Evolutionary conservation across 2,888 invertebrate genomes (phyloP), one percentile per base, ranked within the genome.

Genomic region (Lymantria dispar): DNA sequence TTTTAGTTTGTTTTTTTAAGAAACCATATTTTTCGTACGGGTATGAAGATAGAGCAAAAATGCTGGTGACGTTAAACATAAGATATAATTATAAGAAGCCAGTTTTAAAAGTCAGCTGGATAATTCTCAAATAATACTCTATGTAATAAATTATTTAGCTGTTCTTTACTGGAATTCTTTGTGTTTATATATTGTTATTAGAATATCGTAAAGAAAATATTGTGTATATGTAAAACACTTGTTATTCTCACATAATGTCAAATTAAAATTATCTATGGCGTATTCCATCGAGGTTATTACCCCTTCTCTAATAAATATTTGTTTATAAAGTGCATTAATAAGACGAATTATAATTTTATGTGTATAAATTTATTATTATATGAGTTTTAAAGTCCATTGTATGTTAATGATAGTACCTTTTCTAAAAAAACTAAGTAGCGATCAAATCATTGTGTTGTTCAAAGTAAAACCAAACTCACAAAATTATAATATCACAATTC

Each of bases 1-100:
- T 22, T 22, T 22, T 22, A n/a, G n/a, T n/a, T 5, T 22, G 2
- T 22, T 22, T 22, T 22, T 22, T 22, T 22, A 5, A 22, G 5
- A 22, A 22, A 22, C 3, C 2, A 22, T 5, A 56, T 48, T 47
- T 58, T 38, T 57, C 33, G 1, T 8, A 33, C 33, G 33, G 33
- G 33, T 7, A 33, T 33, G 10, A 33, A 30, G 3, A 10, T 8
- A 8, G 8, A 10, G 33, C 33, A 10, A 33, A 33, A 30, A 7
- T 30, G 8, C 30, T 30, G 8, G 8, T 7, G 30, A 5, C 5
- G 8, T 30, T 30, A 30, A 30, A 30, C 30, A 33, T 10, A 10
- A 2, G 8, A 8, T 1, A 33, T 7, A 33, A 7, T 33, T 33
- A 5, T 10, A 8, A 33, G 33, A 10, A 33, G 5, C 8, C 8